Percentiles rank a stretch among this genome's conserved stretches.
phyloP scores from a whole-genome alignment of 1,140 invertebrate genomes.

The Conus ventricosus region DNA sequence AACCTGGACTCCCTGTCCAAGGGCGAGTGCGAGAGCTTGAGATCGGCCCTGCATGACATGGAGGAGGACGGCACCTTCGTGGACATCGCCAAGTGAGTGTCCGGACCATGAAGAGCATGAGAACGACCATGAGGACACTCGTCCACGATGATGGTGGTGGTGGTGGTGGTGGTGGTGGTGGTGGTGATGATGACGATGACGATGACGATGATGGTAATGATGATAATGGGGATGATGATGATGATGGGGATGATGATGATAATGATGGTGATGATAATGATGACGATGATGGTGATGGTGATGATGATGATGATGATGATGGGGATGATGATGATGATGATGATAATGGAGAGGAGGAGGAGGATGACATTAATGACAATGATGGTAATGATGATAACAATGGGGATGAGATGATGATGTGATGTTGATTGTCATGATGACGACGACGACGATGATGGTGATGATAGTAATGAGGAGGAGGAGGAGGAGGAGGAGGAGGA shows the following conservation, averaged over 20 bases:
- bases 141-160: background rate
- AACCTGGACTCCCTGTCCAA: conserved; percentile 31
- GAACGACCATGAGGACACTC: no score
- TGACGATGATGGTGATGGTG: background rate
- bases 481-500: no score
- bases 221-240: background rate
- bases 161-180: background rate
- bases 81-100: conserved; percentile 35
- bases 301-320: no score
- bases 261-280: no score
- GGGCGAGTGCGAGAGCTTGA: conserved; percentile 47
- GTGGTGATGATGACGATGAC: background rate
- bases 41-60: conserved; percentile 41
- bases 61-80: conserved; percentile 42
- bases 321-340: background rate
- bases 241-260: background rate
- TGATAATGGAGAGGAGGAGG: background rate
- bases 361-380: background rate
- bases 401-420: background rate
- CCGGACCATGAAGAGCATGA: no score
- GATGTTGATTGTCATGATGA: no score
- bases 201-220: background rate
- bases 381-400: background rate
- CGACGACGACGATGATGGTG: no score
- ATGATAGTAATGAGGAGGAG: no score